A percentile compares a stretch with the other conserved stretches of the same genome.
These are phyloP conservation scores for Busseola fusca DNA, from an alignment of 2,888 invertebrate genomes.

Conservation along the genomic window DNA sequence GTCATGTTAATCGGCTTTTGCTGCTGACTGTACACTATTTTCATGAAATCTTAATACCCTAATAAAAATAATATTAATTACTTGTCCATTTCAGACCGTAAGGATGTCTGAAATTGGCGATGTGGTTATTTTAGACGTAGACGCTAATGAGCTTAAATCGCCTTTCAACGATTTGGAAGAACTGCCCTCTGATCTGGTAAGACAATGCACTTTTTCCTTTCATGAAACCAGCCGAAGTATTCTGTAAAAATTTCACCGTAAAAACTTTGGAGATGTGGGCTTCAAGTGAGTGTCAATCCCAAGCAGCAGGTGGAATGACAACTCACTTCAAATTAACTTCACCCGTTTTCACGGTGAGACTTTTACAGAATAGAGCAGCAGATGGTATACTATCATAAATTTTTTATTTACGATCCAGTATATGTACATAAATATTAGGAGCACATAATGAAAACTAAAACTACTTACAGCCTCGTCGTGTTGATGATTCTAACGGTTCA, in stretches of 20 bases:
- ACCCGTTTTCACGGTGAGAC: background rate
- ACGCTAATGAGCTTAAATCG: conserved; percentile 95
- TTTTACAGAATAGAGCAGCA: background rate
- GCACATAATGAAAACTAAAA: background rate
- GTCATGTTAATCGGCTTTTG: too few relatives aligned
- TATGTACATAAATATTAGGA: background rate
- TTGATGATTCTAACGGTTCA: background rate
- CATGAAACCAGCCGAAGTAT: background rate
- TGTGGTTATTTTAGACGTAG: conserved; percentile 97
- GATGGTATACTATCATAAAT: background rate
- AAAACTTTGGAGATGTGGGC: background rate
- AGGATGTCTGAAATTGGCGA: conserved; percentile 96
- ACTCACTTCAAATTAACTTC: background rate
- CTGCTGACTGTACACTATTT: background rate
- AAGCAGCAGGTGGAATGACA: background rate
- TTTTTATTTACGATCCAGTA: background rate
- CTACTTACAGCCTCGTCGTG: background rate
- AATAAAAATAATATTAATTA: background rate
- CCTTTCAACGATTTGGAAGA: conserved; percentile 97
- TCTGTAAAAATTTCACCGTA: background rate
- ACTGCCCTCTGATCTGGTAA: conserved; percentile 97
- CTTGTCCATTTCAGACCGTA: conserved; percentile 90
- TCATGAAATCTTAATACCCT: background rate
- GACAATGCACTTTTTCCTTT: conserved; percentile 46
- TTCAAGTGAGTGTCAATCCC: background rate